Base-by-base conservation (phyloP, 2,113 vertebrate species). In the Cnemophilus loriae region DNA sequence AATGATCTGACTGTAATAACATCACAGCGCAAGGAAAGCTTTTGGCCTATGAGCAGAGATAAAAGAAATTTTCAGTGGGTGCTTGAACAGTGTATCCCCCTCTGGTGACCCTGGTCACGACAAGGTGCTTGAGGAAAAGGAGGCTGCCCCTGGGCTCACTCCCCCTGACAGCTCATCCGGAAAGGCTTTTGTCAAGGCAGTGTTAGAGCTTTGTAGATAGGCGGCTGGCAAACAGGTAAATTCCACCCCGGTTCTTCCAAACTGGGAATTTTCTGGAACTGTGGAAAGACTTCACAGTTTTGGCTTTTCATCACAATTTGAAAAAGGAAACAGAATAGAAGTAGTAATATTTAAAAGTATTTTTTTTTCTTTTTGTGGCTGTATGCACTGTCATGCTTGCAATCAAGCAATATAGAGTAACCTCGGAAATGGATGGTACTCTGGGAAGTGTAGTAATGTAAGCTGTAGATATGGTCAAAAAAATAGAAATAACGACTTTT, bases 41-140 rank as follows among this genome's bases (percentile, higher is more conserved):
- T 87, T 85, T 88, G 44, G 33, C 37, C 27, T 30, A 3, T 3
- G 4, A 30, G 22, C 27, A 64, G 63, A 73, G 46, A 28, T 7
- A 33, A 79, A 82, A 89, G 7, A 24, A 39, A 4, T 79, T 88
- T 79, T 46, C 52, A 59, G 39, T 14, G 56, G 35, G 4, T 63
- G 6, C 8, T 70, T 47, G 27, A 78, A 46, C 14, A 78, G 12
- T 10, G 1, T 37, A 68, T 9, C 26, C 4, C 10, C 0, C 3
- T 53, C 59, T 82, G 52, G n/a, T 70, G 44, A 64, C 21, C 15
- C 21, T 71, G 44, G 14, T 15, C 37, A 80, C 64, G 41, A 41
- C 12, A 37, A 35, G 6, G 13, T 46, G 8, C 9, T 20, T 0
- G 0, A 55, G 46, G n/a, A 10, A 27, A 21, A 75, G 5, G 12